Percentiles rank a stretch among this genome's conserved stretches.
These are phyloP conservation scores for Meda fulgida DNA, from an alignment of 2,797 vertebrate genomes.

Conservation along the genomic window DNA sequence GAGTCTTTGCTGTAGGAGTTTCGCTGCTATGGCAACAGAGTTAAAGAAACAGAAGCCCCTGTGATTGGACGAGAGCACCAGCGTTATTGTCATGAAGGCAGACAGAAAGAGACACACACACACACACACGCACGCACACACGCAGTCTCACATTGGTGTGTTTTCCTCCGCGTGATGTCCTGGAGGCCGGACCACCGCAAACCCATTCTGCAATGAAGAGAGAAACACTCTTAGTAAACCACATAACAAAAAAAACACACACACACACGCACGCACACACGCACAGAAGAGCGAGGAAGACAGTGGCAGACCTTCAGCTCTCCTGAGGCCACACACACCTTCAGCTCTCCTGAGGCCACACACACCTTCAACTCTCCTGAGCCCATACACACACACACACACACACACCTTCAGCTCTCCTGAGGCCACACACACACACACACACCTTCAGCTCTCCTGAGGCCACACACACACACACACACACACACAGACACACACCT, in stretches of 20 bases:
- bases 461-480: too few relatives aligned
- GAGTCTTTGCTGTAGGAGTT: constrained; percentile 90
- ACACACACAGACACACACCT: not conserved
- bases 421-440: constrained; percentile 76
- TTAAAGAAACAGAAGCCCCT: constrained; percentile 99
- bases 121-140: constrained; percentile 54
- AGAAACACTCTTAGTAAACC: not conserved
- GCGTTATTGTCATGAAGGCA: not conserved
- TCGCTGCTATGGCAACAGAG: constrained; percentile 92
- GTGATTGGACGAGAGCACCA: constrained; percentile 45
- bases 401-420: constrained; percentile 92
- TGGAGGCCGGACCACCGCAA: constrained; percentile 94
- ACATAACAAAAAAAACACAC: not conserved
- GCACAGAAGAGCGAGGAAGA: not conserved
- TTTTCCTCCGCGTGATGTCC: constrained; percentile 97
- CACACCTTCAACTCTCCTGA: constrained; percentile 61
- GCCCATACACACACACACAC: not conserved
- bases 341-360: constrained; percentile 92
- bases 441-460: too few relatives aligned
- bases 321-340: constrained; percentile 75
- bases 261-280: not conserved
- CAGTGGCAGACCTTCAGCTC: not conserved
- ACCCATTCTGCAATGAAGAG: constrained; percentile 93
- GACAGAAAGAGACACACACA: not conserved
- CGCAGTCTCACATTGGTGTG: constrained; percentile 92